Evolutionary conservation across 2,888 invertebrate species (phyloP).

Genomic region (Agapetus fuscipes): DNA sequence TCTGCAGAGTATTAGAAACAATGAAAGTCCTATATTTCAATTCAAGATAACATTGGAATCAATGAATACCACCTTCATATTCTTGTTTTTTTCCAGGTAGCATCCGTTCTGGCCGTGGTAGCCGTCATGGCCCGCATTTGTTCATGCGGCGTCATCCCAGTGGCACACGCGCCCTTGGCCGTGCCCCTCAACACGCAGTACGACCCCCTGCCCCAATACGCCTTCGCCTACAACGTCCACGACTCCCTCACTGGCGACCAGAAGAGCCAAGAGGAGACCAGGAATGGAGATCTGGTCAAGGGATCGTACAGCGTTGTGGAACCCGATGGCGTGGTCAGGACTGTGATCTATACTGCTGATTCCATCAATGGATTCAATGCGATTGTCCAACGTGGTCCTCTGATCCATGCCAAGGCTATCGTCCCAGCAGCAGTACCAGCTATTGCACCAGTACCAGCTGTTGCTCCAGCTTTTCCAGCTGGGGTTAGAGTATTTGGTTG

Average conservation of each 20-base stretch:
- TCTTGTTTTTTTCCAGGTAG: constrained; percentile 18
- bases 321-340: constrained; percentile 29
- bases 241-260: constrained; percentile 31
- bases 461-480: constrained; percentile 9
- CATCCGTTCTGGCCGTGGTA: constrained; percentile 14
- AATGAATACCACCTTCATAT: too few relatives aligned
- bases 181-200: constrained; percentile 22
- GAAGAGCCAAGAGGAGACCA: constrained; percentile 29
- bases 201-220: constrained; percentile 29
- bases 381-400: constrained; percentile 28
- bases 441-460: constrained; percentile 4
- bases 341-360: constrained; percentile 31
- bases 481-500: constrained; percentile 14
- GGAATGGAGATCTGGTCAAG: constrained; percentile 30
- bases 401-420: constrained; percentile 17
- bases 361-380: constrained; percentile 31
- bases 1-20: too few relatives aligned
- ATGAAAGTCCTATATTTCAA: too few relatives aligned
- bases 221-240: constrained; percentile 31
- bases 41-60: too few relatives aligned
- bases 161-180: constrained; percentile 21
- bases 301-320: constrained; percentile 30
- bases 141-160: constrained; percentile 17
- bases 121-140: constrained; percentile 12
- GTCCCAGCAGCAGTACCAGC: constrained; percentile 11